Conservation (phyloP, 2,113 vertebrate species). For the Gnathonemus echidnorhynchus region DNA sequence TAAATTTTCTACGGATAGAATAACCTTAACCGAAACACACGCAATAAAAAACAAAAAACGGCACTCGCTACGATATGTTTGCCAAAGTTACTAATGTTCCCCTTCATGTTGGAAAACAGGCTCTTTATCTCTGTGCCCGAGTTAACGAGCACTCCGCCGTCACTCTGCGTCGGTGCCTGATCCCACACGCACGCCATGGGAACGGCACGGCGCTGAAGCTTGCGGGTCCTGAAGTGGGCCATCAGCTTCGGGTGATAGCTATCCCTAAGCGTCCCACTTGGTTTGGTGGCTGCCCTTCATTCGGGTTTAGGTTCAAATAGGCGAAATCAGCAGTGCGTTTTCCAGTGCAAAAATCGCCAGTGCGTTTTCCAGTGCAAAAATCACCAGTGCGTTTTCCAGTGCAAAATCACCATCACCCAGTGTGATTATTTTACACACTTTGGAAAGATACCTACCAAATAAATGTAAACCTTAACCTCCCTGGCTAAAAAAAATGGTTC, state of each 20-base stretch:
- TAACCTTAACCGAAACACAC: conserved; percentile 17
- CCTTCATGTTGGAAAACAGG: conserved; percentile 48
- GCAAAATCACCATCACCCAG: not conserved
- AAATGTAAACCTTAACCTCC: not conserved
- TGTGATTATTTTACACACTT: not conserved
- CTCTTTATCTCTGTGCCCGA: conserved; percentile 42
- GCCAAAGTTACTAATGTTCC: conserved; percentile 53
- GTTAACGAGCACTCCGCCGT: conserved; percentile 34
- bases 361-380: not conserved
- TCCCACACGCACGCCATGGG: conserved; percentile 11
- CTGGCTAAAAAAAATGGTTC: not conserved
- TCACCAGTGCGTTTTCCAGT: not conserved
- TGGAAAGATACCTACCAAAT: not conserved
- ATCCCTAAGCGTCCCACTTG: not conserved
- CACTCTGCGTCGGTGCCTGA: conserved; percentile 45
- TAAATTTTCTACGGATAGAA: conserved; percentile 46
- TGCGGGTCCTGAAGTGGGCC: not conserved
- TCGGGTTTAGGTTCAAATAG: not conserved
- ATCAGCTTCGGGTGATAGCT: not conserved
- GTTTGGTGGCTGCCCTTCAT: not conserved
- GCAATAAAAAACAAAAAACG: conserved; percentile 39
- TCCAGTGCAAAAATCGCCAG: not conserved
- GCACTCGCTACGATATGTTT: conserved; percentile 39
- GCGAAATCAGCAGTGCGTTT: not conserved
- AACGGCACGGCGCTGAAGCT: not conserved